Base-by-base conservation (phyloP, 2,797 vertebrate genomes). In the Notolabrus celidotus region DNA sequence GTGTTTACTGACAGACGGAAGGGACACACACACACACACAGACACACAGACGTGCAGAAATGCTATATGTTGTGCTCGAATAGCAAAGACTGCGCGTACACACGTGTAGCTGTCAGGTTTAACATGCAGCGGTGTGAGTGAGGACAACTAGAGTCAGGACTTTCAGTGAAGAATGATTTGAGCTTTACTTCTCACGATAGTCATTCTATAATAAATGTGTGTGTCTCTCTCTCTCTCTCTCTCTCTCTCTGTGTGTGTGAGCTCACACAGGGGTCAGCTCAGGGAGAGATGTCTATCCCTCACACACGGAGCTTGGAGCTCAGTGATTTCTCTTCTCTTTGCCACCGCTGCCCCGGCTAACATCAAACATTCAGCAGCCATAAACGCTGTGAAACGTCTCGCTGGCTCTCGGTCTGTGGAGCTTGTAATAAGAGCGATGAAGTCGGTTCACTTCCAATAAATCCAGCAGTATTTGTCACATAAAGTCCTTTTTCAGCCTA, bases 111-210 rank as follows among this genome's bases (percentile, higher is more conserved):
- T 27, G 25, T 27, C 25, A 27, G 25, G 22, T 74, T 52, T 67
- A 58, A 11, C 17, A 52, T 68, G 2, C 27, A 41, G 23, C 27
- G 27, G 20, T 23, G 38, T 20, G 36, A 52, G 71, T 56, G 23
- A 11, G 31, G 63, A 56, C 47, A 34, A 56, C 23, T 51, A 52
- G 60, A 52, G 22, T 57, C 70, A 42, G 55, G 69, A 75, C 71
- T 79, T 84, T 80, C 77, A 74, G 46, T 62, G 69, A 78, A 80
- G 67, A 74, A 61, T 75, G 71, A 65, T 54, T 52, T 34, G 41
- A 56, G 65, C 49, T 23, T 70, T 66, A 17, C 15, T 27, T 49
- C 33, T 57, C 10, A 15, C 54, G 23, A 41, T 43, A 66, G 74
- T 79, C 72, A 77, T 56, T 77, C 50, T 68, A 33, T 54, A 61